Base-by-base conservation (phyloP, 2,888 invertebrate genomes). In the Augiades crinisus region DNA sequence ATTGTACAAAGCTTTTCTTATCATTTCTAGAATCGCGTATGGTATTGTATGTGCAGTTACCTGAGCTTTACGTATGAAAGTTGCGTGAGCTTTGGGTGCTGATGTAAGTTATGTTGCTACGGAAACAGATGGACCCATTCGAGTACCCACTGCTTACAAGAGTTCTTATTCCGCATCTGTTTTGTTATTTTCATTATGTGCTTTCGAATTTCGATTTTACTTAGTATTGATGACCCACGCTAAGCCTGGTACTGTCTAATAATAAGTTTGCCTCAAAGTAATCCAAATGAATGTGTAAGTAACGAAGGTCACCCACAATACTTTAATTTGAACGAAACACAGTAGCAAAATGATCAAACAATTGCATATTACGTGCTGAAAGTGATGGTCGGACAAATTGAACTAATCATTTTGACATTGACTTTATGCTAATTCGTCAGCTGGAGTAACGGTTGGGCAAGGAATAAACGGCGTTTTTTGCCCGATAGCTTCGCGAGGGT, bases 401-500 rank as follows among this genome's bases (percentile, higher is more conserved):
- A 44, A 22, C 37, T 51, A 51, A 51, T 51, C 44, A 51, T 44
- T 44, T 37, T 44, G 44, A 38, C 51, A 51, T 51, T 51, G 51
- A 51, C 37, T 37, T 51, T 51, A 44, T 51, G 51, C 12, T 51
- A 51, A 51, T 51, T 31, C 22, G 22, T 37, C 44, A 51, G 51
- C 43, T 44, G 43, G 44, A 31, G 22, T 51, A 51, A 51, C 50
- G 50, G 50, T 50, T 50, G 50, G 41, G 37, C 10, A 50, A 34
- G 34, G 36, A 47, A 47, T 16, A n/a, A 22, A 3, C 8, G 12
- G n/a, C 8, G 34, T 44, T 50, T 50, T 50, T 50, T 50, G 30
- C 37, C 37, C 21, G 16, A 17, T 21, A 37, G 30, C 50, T 36
- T 50, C 17, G 4, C 21, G 21, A 37, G 43, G 43, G 30, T 19